These are phyloP conservation scores for Tridacna crocea DNA, from an alignment of 2,888 invertebrate genomes.

Conservation along the genomic window DNA sequence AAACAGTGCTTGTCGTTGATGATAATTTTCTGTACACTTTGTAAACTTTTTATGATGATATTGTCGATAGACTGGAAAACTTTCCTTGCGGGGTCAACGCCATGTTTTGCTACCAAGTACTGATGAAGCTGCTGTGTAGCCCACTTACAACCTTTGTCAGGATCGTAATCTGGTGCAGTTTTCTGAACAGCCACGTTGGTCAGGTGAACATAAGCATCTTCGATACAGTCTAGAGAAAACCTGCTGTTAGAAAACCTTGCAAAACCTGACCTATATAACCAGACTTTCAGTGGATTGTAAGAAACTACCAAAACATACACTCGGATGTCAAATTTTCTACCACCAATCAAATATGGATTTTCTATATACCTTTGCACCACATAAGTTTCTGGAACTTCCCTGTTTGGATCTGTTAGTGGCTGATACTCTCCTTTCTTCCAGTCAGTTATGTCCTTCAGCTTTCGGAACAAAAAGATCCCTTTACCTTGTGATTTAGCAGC, in stretches of 20 bases:
- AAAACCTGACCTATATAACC: conserved; percentile 88
- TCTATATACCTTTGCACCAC: conserved; percentile 87
- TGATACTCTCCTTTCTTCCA: conserved; percentile 85
- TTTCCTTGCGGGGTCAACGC: conserved; percentile 83
- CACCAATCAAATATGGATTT: conserved; percentile 87
- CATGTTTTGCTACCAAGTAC: conserved; percentile 86
- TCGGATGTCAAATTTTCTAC: conserved; percentile 88
- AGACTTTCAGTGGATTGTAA: conserved; percentile 85
- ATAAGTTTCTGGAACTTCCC: conserved; percentile 84
- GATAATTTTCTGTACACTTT: conserved; percentile 86
- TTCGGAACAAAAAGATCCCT: conserved; percentile 88
- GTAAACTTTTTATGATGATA: conserved; percentile 86
- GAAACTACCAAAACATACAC: conserved; percentile 88
- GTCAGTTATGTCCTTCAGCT: conserved; percentile 86
- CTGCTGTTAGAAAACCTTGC: conserved; percentile 87
- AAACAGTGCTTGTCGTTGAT: conserved; percentile 87
- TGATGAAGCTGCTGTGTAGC: conserved; percentile 86
- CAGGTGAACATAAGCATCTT: conserved; percentile 86
- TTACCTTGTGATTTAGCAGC: conserved; percentile 87
- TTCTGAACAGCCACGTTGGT: conserved; percentile 87
- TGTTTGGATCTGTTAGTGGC: conserved; percentile 78
- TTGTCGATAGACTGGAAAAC: conserved; percentile 86
- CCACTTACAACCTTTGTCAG: conserved; percentile 87
- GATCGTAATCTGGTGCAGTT: conserved; percentile 86
- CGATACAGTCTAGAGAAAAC: conserved; percentile 86